phyloP scores from a whole-genome alignment of 2,113 vertebrate species.

The Pelusios castaneus region DNA sequence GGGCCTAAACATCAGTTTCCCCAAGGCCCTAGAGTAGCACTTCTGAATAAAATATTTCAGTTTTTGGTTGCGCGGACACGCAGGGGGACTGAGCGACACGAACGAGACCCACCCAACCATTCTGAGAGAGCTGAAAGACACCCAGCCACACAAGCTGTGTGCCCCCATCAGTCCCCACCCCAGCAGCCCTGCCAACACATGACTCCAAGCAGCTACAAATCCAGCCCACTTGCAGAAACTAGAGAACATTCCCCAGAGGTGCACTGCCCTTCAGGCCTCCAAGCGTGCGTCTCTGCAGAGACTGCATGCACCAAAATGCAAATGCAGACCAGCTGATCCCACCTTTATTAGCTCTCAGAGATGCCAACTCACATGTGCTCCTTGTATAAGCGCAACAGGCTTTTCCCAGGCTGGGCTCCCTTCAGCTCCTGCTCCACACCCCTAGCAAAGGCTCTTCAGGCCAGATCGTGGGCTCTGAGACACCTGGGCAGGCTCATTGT shows the following conservation, averaged over 20 bases:
- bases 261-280: not conserved
- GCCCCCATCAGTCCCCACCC: no score
- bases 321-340: no score
- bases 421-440: not conserved
- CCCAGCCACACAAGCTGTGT: no score
- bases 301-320: no score
- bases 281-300: not conserved
- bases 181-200: not conserved
- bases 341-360: not conserved
- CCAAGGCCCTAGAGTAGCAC: rapidly evolving
- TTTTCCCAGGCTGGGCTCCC: not conserved
- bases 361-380: not conserved
- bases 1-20: not conserved
- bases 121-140: not conserved
- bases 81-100: not conserved
- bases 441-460: not conserved
- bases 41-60: not conserved
- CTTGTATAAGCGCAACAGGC: not conserved
- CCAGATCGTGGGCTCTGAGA: not conserved
- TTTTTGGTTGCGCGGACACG: not conserved
- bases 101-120: not conserved
- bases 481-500: not conserved
- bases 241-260: not conserved
- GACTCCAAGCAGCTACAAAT: not conserved
- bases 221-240: not conserved